Evolutionary conservation across 1,140 invertebrate species (phyloP).

Genomic region (Drosophila suzukii): DNA sequence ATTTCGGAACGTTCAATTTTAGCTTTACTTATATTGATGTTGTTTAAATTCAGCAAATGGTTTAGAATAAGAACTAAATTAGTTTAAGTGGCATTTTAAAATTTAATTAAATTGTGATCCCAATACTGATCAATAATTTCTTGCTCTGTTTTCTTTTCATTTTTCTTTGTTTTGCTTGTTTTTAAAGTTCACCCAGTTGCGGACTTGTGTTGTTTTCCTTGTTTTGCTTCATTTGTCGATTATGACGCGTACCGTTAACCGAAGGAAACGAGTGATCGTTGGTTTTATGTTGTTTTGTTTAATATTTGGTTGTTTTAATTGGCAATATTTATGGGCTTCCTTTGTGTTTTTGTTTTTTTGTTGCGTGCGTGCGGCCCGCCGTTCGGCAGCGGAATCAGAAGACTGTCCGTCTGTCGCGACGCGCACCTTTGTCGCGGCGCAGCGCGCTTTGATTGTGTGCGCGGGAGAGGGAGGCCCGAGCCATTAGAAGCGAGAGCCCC

Average conservation of each 20-base stretch:
- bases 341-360: conserved; percentile 19
- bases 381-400: conserved; percentile 77
- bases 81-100: neutral
- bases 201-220: neutral
- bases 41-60: neutral
- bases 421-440: conserved; percentile 76
- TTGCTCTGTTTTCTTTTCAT: conserved; percentile 7
- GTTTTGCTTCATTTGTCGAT: conserved; percentile 32
- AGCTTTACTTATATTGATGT: too few species aligned
- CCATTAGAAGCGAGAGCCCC: conserved; percentile 57
- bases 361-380: conserved; percentile 70
- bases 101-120: neutral
- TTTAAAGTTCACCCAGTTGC: conserved; percentile 41
- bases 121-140: neutral
- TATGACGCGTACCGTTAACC: conserved; percentile 62
- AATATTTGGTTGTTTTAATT: conserved; percentile 36
- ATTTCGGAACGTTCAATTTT: neutral
- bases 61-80: neutral
- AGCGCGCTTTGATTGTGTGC: conserved; percentile 57
- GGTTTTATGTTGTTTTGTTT: conserved; percentile 11
- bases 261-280: conserved; percentile 46
- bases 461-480: conserved; percentile 27
- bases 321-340: conserved; percentile 27
- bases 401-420: conserved; percentile 74
- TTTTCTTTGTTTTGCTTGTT: conserved; percentile 20